phyloP scores from a whole-genome alignment of 1,140 invertebrate species.

The Trichomalopsis sarcophagae region DNA sequence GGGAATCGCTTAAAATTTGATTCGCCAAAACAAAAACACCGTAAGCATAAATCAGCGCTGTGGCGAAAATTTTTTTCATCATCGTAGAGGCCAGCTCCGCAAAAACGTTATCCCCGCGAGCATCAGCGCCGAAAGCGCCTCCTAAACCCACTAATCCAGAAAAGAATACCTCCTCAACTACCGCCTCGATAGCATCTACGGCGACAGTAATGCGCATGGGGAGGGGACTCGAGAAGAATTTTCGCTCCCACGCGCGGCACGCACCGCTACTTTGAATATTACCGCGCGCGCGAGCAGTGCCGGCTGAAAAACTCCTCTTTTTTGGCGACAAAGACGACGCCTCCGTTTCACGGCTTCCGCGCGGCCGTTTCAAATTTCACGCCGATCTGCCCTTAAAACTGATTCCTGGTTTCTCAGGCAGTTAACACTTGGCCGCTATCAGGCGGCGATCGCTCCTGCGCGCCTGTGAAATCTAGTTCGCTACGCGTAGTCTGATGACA shows the following conservation, averaged over 20 bases:
- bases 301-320: slow-evolving; percentile 53
- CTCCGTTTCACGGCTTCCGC: slow-evolving; percentile 39
- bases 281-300: slow-evolving; percentile 35
- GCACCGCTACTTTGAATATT: slow-evolving; percentile 39
- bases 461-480: background rate
- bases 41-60: background rate
- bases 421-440: slow-evolving; percentile 28
- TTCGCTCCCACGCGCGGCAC: slow-evolving; percentile 7
- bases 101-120: no score
- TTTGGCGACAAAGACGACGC: slow-evolving; percentile 49
- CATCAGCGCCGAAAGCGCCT: background rate
- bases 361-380: slow-evolving; percentile 45
- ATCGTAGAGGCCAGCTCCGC: no score
- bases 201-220: slow-evolving; percentile 60
- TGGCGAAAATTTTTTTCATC: no score
- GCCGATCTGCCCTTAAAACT: slow-evolving; percentile 32
- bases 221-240: slow-evolving; percentile 55
- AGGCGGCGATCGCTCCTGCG: background rate
- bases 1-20: no score
- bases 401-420: slow-evolving; percentile 13
- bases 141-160: background rate
- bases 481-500: background rate
- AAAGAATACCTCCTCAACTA: background rate
- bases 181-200: slow-evolving; percentile 27
- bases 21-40: no score